Evolutionary conservation across 2,888 invertebrate genomes (phyloP), one percentile per base, ranked within the genome.

Genomic region (Cylindroiulus punctatus): DNA sequence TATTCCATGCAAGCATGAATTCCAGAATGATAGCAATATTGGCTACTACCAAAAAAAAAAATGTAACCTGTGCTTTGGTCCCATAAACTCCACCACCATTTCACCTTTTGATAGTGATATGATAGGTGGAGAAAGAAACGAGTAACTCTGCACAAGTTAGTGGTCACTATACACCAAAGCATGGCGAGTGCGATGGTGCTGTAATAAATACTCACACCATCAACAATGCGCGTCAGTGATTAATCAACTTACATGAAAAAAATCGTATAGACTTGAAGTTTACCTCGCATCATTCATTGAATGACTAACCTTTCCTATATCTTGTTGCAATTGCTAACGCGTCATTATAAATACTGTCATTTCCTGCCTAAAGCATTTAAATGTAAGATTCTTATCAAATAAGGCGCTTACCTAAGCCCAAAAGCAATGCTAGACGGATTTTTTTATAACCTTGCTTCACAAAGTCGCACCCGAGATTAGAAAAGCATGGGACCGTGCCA

Each of bases 401-500:
- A 65, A 65, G 65, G 65, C 65, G 65, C 65, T 65, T 57, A n/a
- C 57, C 57, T 57, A 57, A 57, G n/a, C 22, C 65, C 22, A 10
- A 65, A 57, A 26, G 65, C 26, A 1, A 7, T 10, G 26, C 65
- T 26, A 65, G 65, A 26, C 22, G 26, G 65, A 26, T 5, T 22
- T 65, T 57, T 65, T 65, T 65, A 26, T 10, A 8, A 65, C 65
- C 2, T 10, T 3, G 65, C 57, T 57, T 22, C 5, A 3, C 19
- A 57, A 57, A 57, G 57, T 65, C 22, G 26, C 65, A 65, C 65
- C 65, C 26, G 65, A 65, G 26, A 65, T 65, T 65, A 65, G 65
- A 65, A 65, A 65, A 22, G 7, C 65, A 65, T 65, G 65, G 65
- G 65, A 65, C 65, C 65, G 65, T 65, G 65, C 26, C 65, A 65